Evolutionary conservation across 2,113 vertebrate genomes (phyloP).

Genomic region (Athene noctua): DNA sequence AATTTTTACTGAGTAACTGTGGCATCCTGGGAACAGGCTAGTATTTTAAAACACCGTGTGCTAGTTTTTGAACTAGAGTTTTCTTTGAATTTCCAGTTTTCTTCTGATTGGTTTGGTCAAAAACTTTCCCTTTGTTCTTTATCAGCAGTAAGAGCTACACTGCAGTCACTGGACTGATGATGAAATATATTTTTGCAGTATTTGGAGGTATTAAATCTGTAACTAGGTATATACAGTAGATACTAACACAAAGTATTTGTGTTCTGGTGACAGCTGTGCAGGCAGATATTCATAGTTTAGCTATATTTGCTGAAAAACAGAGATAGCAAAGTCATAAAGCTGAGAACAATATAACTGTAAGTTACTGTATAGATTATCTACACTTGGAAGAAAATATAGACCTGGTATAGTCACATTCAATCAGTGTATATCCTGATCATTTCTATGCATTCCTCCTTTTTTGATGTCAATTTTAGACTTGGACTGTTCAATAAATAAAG

Average conservation of each 20-base stretch:
- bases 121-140: background rate
- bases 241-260: background rate
- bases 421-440: background rate
- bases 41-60: background rate
- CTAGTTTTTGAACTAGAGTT: background rate
- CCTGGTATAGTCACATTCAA: background rate
- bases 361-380: background rate
- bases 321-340: background rate
- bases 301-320: background rate
- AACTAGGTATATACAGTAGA: background rate
- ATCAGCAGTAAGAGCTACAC: background rate
- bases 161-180: background rate
- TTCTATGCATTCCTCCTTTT: background rate
- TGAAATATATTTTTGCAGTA: background rate
- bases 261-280: background rate
- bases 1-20: background rate
- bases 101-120: background rate
- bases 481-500: background rate
- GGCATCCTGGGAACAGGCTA: background rate
- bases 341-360: background rate
- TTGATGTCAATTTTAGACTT: background rate
- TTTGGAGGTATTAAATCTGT: background rate
- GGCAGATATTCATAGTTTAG: background rate
- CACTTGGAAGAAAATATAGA: background rate
- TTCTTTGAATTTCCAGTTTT: background rate